Conservation (phyloP, 2,797 vertebrate species). For the Platyrinchus mystaceus region DNA sequence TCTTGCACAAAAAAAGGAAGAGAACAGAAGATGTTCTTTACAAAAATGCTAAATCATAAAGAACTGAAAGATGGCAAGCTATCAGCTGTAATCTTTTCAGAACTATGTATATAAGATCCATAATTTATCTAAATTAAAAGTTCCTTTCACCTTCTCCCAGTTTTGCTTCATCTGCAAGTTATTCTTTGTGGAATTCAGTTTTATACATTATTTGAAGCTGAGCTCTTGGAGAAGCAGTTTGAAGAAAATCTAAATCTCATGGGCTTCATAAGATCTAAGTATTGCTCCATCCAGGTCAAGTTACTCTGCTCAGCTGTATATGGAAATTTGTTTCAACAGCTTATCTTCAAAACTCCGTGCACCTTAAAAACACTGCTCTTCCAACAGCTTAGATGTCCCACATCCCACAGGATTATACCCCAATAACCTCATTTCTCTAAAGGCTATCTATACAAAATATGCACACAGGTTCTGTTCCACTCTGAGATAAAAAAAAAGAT, state of each 20-base stretch:
- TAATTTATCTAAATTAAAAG: not conserved
- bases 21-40: not conserved
- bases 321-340: not conserved
- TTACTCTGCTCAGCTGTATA: not conserved
- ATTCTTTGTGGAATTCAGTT: not conserved
- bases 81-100: not conserved
- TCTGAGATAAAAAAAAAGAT: not conserved
- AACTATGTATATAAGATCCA: not conserved
- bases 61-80: not conserved
- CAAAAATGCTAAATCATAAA: not conserved
- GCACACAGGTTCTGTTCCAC: not conserved
- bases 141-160: not conserved
- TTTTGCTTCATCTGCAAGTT: not conserved
- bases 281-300: not conserved
- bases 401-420: not conserved
- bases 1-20: not conserved
- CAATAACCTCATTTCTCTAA: not conserved
- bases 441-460: not conserved
- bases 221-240: not conserved
- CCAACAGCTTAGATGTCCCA: not conserved
- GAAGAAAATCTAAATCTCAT: not conserved
- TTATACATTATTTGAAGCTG: not conserved
- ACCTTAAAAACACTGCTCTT: not conserved
- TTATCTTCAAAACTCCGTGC: not conserved
- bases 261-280: not conserved